phyloP scores from a whole-genome alignment of 2,113 vertebrate species.

The Camelus dromedarius region DNA sequence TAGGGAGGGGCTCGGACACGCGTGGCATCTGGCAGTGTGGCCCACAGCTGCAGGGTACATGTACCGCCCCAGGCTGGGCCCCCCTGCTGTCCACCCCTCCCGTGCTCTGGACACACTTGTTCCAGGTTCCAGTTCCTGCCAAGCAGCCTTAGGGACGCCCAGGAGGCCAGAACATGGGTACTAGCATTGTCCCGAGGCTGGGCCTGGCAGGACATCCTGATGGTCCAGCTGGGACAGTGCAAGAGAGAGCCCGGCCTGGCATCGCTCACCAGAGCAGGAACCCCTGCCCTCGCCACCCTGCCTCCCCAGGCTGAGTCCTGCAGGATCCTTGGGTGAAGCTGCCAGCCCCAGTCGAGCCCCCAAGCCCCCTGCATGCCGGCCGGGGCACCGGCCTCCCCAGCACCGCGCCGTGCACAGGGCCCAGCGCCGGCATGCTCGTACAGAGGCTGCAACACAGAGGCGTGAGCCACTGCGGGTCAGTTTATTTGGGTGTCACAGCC shows the following conservation, averaged over 20 bases:
- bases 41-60: not conserved
- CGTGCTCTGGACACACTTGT: rapidly evolving
- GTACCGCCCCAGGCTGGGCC: rapidly evolving
- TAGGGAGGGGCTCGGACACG: rapidly evolving
- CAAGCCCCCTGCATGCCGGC: no score
- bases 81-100: not conserved
- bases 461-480: rapidly evolving
- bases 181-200: rapidly evolving
- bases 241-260: no score
- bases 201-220: not conserved
- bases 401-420: rapidly evolving
- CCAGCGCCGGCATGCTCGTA: rapidly evolving
- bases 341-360: not conserved
- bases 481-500: not conserved
- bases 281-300: not conserved
- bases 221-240: not conserved
- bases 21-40: rapidly evolving
- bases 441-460: not conserved
- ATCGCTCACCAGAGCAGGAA: not conserved
- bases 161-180: rapidly evolving
- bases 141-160: not conserved
- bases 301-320: rapidly evolving
- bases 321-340: rapidly evolving
- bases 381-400: not conserved
- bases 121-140: not conserved